A percentile compares a stretch with the other conserved stretches of the same genome.
These are phyloP conservation scores for Microplitis demolitor DNA, from an alignment of 1,140 invertebrate species.

Conservation along the genomic window DNA sequence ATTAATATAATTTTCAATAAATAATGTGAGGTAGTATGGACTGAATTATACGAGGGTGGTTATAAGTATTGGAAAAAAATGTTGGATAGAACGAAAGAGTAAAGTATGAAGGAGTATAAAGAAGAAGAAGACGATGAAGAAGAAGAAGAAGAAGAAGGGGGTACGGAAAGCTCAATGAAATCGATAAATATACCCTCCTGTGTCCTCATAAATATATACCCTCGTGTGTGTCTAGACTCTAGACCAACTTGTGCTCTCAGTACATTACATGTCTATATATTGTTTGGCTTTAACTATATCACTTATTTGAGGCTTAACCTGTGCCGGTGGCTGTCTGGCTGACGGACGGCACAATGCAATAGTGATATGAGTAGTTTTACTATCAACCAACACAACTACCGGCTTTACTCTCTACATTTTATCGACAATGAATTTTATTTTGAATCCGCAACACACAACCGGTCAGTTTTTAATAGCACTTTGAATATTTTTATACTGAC, in stretches of 20 bases:
- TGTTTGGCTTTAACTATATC: constrained; percentile 15
- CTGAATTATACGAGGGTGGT: too few species aligned
- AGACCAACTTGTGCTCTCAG: constrained; percentile 1
- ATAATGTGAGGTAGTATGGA: too few species aligned
- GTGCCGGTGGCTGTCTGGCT: not conserved
- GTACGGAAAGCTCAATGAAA: constrained; percentile 20
- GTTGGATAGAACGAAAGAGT: not conserved
- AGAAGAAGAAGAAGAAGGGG: not conserved
- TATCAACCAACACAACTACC: too few species aligned
- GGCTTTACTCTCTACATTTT: too few species aligned
- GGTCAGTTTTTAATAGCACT: not conserved
- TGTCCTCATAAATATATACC: constrained; percentile 2
- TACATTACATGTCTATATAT: constrained; percentile 1
- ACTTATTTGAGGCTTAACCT: not conserved
- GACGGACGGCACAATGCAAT: too few species aligned
- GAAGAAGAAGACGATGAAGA: not conserved
- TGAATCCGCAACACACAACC: not conserved
- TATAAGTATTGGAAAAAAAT: not conserved
- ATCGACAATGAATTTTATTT: not conserved
- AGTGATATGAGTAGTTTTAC: too few species aligned
- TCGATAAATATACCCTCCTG: constrained; percentile 25
- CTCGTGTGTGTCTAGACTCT: constrained; percentile 12
- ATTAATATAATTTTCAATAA: too few species aligned
- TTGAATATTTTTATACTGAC: not conserved
- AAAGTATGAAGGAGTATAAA: not conserved